A percentile compares a stretch with the other conserved stretches of the same genome.
phyloP scores from a whole-genome alignment of 37 sponge, comb jelly and placozoan genomes.

The Hexactinellida sp. region DNA sequence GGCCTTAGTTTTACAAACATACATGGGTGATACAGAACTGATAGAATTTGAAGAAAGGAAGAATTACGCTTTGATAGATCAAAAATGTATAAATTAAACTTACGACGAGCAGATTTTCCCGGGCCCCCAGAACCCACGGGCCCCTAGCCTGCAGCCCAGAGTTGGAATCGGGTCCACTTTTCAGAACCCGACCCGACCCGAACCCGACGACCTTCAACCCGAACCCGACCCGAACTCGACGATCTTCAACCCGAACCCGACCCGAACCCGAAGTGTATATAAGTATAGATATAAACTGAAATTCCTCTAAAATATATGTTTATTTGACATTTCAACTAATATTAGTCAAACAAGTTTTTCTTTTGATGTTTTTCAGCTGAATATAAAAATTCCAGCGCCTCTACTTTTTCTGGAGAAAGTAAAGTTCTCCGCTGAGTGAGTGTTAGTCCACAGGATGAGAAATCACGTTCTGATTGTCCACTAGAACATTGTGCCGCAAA shows the following conservation, averaged over 20 bases:
- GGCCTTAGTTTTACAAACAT: too few relatives aligned
- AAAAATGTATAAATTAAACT: neutral
- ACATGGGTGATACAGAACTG: neutral
- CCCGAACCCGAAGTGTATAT: neutral
- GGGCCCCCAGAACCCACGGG: constrained; percentile 16
- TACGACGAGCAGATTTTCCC: neutral
- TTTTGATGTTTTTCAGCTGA: neutral
- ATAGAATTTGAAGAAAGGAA: neutral
- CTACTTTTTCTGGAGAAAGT: neutral
- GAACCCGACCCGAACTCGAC: neutral
- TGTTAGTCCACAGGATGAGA: neutral
- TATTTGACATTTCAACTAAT: neutral
- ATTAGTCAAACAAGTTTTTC: neutral
- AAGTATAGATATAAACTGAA: neutral
- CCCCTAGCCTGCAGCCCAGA: constrained; percentile 3
- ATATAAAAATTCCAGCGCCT: neutral
- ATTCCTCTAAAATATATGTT: neutral
- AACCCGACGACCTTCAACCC: neutral
- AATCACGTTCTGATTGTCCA: neutral
- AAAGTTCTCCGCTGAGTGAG: neutral
- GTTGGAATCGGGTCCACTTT: too few relatives aligned
- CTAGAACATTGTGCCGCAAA: neutral
- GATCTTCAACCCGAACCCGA: neutral
- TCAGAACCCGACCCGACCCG: neutral
- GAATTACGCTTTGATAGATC: neutral